Percentiles rank a stretch among this genome's conserved stretches.
Conservation (phyloP, 2,888 invertebrate species). For the Xylophagus ater region DNA sequence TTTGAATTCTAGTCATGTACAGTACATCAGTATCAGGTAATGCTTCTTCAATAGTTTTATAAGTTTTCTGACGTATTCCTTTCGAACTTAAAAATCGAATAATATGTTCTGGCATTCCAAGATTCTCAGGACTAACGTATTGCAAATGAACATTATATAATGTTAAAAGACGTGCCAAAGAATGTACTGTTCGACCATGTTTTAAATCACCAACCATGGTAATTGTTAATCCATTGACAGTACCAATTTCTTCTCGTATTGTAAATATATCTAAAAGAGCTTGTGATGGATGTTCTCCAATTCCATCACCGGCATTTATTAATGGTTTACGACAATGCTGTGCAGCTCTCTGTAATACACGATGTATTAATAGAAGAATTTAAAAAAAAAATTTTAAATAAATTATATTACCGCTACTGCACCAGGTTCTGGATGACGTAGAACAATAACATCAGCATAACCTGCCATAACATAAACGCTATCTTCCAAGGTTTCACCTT, state of each 20-base stretch:
- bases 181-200: conserved; percentile 97
- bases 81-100: conserved; percentile 64
- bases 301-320: conserved; percentile 97
- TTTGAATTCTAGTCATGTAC: conserved; percentile 97
- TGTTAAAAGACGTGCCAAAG: conserved; percentile 83
- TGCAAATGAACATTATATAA: conserved; percentile 86
- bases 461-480: conserved; percentile 79
- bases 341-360: conserved; percentile 57
- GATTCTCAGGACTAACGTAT: conserved; percentile 77
- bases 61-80: conserved; percentile 57
- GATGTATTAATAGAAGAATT: conserved; percentile 1
- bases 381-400: background rate
- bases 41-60: conserved; percentile 67
- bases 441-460: conserved; percentile 86
- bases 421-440: conserved; percentile 87
- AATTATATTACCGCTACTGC: conserved; percentile 60
- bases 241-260: conserved; percentile 96
- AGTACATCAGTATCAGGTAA: conserved; percentile 90
- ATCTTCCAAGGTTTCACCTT: conserved; percentile 92
- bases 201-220: conserved; percentile 98
- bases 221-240: conserved; percentile 92
- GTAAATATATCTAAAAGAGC: conserved; percentile 95
- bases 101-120: conserved; percentile 87
- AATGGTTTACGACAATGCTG: conserved; percentile 75
- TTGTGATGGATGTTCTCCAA: conserved; percentile 96